Conservation (phyloP, 2,888 invertebrate genomes). For the Dimorphilus gyrociliatus region DNA sequence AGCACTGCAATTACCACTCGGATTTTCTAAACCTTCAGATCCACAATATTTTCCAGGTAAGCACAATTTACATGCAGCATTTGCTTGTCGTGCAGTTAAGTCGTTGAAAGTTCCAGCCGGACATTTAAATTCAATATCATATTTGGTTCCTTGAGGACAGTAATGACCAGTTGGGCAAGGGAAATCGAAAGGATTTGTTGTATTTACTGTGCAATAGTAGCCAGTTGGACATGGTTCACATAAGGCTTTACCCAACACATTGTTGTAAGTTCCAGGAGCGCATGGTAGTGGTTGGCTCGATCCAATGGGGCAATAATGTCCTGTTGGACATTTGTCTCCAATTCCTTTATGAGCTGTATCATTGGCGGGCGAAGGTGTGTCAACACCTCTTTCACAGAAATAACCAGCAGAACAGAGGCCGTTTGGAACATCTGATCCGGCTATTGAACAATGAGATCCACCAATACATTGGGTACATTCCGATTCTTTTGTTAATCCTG, state of each 20-base stretch:
- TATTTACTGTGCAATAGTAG: slow-evolving; percentile 23
- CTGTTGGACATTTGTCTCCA: slow-evolving; percentile 22
- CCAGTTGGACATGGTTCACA: slow-evolving; percentile 24
- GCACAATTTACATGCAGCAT: slow-evolving; percentile 19
- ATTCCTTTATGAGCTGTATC: slow-evolving; percentile 12
- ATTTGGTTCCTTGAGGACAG: slow-evolving; percentile 20
- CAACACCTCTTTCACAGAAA: slow-evolving; percentile 27
- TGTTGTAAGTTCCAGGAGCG: slow-evolving; percentile 22
- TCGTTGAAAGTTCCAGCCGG: slow-evolving; percentile 25
- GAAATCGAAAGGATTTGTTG: slow-evolving; percentile 14
- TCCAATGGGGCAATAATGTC: slow-evolving; percentile 26
- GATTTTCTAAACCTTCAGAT: slow-evolving; percentile 14
- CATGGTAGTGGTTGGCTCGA: slow-evolving; percentile 16
- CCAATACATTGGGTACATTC: slow-evolving; percentile 30
- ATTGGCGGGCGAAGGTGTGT: slow-evolving; percentile 17
- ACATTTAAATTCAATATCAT: slow-evolving; percentile 20
- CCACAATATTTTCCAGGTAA: slow-evolving; percentile 25
- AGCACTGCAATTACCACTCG: slow-evolving; percentile 20
- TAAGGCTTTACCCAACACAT: slow-evolving; percentile 15
- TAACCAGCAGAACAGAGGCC: slow-evolving; percentile 25
- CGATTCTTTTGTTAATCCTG: slow-evolving; percentile 16
- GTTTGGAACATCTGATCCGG: slow-evolving; percentile 18
- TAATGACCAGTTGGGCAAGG: slow-evolving; percentile 13
- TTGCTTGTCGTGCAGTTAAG: slow-evolving; percentile 10
- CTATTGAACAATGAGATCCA: slow-evolving; percentile 24